Percentiles rank a stretch among this genome's conserved stretches.
Conservation (phyloP, 2,797 vertebrate genomes). For the Etheostoma perlongum region DNA sequence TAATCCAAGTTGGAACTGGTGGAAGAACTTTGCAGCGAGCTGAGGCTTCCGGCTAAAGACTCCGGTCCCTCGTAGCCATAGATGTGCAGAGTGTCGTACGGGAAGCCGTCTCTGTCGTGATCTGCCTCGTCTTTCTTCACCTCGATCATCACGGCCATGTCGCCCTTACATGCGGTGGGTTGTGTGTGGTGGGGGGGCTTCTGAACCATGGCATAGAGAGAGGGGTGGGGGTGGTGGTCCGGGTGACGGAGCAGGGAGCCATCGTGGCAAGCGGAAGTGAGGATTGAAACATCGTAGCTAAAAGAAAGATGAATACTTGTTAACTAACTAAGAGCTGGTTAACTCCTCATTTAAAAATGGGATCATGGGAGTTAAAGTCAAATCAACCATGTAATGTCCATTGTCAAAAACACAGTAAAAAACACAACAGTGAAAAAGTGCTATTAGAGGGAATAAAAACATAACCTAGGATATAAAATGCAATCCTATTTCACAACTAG, state of each 20-base stretch:
- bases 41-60: conserved; percentile 93
- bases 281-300: conserved; percentile 95
- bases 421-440: background rate
- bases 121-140: conserved; percentile 96
- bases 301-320: background rate
- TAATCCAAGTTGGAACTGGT: conserved; percentile 92
- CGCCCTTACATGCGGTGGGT: conserved; percentile 83
- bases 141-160: conserved; percentile 96
- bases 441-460: background rate
- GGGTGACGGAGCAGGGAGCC: conserved; percentile 74
- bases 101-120: conserved; percentile 90
- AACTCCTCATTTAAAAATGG: background rate
- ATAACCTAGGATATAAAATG: background rate
- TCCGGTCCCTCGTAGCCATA: conserved; percentile 94
- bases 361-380: background rate
- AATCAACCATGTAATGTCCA: background rate
- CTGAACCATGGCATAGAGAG: conserved; percentile 88
- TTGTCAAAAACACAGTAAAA: background rate
- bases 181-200: conserved; percentile 77
- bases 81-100: conserved; percentile 96
- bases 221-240: conserved; percentile 72
- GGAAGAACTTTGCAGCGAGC: conserved; percentile 91
- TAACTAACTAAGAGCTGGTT: background rate
- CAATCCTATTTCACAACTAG: background rate
- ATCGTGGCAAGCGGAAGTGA: conserved; percentile 89